Evolutionary conservation across 2,113 vertebrate genomes (phyloP), one percentile per base, ranked within the genome.

Genomic region (Cyprinodon brontotheroides): DNA sequence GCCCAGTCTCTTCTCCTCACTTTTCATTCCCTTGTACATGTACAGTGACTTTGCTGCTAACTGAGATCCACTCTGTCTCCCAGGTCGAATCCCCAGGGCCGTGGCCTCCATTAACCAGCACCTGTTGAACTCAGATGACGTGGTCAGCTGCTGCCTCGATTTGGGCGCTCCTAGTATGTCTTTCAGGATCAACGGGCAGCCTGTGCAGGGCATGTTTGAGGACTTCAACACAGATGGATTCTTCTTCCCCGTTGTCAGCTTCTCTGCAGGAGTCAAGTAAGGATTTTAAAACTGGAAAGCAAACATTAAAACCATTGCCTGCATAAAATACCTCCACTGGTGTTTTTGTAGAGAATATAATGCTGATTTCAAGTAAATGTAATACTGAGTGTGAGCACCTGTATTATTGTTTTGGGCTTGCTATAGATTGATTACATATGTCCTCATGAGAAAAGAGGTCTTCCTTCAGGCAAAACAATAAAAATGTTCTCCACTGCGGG

Each of bases 131-230:
- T 96, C 96, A 0, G 98, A 98, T 3, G 98, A 98, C 1, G 98
- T 99, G 78, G 94, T 99, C 75, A 99, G 98, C 94, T 99, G 98
- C 90, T 99, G 97, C 91, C 94, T 98, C 83, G 98, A 99, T 92
- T 90, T 99, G 29, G 96, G 97, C 0, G 96, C 96, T 7, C 96
- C 97, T 68, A 98, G 96, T 90, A 98, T 99, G 94, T 99, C 97
- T 70, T 99, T 98, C 91, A 96, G 97, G 85, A 98, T 99, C 93
- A 99, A 98, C 20, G 98, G 98, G 22, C 97, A 98, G 80, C 98
- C 98, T 1, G 98, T 98, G 45, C 97, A 99, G 91, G 98, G 98
- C 83, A 99, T 99, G 98, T 99, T 99, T 79, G 98, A 99, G 91
- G 97, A 98, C 90, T 99, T 99, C 90, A 97, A 95, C 89, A 97